phyloP scores from a whole-genome alignment of 2,888 invertebrate genomes.

The Sisyra terminalis region DNA sequence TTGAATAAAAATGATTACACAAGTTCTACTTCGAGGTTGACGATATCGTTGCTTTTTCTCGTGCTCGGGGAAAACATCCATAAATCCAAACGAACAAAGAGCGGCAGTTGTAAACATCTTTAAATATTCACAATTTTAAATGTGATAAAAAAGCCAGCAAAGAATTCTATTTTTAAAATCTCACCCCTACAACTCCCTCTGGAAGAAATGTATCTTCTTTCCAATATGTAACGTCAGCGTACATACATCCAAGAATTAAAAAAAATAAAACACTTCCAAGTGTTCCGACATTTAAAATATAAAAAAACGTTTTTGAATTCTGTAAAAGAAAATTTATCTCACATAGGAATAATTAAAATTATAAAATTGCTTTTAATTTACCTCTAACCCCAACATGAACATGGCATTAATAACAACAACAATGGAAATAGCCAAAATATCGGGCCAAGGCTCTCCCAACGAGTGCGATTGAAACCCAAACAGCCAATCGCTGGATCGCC shows the following conservation, averaged over 20 bases:
- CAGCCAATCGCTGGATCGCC: constrained; percentile 38
- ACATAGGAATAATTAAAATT: neutral
- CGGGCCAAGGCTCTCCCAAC: constrained; percentile 45
- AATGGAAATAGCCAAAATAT: constrained; percentile 41
- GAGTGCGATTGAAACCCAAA: constrained; percentile 40
- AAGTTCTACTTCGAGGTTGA: constrained; percentile 19
- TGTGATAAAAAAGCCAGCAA: neutral
- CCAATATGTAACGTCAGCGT: constrained; percentile 25
- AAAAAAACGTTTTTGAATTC: constrained; percentile 25
- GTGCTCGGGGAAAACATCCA: constrained; percentile 21
- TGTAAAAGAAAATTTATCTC: constrained; percentile 16
- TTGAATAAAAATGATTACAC: constrained; percentile 21
- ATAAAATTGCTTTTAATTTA: constrained; percentile 15
- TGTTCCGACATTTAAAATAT: constrained; percentile 21
- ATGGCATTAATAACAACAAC: constrained; percentile 40
- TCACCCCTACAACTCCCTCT: constrained; percentile 15
- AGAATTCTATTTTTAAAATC: constrained; percentile 2
- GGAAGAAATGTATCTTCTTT: constrained; percentile 20
- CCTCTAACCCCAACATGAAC: constrained; percentile 48
- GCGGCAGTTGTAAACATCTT: constrained; percentile 26
- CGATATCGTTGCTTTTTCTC: constrained; percentile 17
- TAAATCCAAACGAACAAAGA: constrained; percentile 26
- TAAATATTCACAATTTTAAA: constrained; percentile 12
- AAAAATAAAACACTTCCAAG: constrained; percentile 24
- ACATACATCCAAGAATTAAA: constrained; percentile 23